Conservation (phyloP, 2,113 vertebrate species). For the Actinemys pallida region DNA sequence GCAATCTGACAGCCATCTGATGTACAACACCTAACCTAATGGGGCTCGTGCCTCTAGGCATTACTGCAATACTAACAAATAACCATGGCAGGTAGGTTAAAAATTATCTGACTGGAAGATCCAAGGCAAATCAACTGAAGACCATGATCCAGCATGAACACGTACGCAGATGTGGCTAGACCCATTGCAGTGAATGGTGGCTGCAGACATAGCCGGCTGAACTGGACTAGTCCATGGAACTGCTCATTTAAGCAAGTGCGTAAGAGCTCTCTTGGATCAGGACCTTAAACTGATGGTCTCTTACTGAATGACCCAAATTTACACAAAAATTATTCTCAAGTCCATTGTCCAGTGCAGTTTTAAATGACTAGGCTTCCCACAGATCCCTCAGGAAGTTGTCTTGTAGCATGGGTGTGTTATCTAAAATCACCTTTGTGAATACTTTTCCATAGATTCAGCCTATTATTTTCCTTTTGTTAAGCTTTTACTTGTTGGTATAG, state of each 20-base stretch:
- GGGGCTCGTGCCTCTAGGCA: too few relatives aligned
- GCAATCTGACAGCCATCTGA: too few relatives aligned
- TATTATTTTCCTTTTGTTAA: background rate
- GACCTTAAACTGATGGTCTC: background rate
- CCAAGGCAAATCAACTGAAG: background rate
- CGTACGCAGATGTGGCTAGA: background rate
- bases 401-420: background rate
- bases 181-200: background rate
- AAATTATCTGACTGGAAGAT: background rate
- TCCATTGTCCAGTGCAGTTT: rapidly evolving
- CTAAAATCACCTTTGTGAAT: background rate
- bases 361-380: background rate
- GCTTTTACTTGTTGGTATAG: background rate
- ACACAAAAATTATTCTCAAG: background rate
- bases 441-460: background rate
- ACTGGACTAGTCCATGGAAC: background rate
- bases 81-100: background rate
- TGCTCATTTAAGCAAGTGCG: background rate
- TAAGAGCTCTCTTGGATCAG: background rate
- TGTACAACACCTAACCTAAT: too few relatives aligned
- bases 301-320: background rate
- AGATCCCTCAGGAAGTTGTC: background rate
- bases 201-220: rapidly evolving
- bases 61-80: too few relatives aligned
- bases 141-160: background rate